Conservation (phyloP, 2,797 vertebrate species). For the Sebastes hopkinsi region DNA sequence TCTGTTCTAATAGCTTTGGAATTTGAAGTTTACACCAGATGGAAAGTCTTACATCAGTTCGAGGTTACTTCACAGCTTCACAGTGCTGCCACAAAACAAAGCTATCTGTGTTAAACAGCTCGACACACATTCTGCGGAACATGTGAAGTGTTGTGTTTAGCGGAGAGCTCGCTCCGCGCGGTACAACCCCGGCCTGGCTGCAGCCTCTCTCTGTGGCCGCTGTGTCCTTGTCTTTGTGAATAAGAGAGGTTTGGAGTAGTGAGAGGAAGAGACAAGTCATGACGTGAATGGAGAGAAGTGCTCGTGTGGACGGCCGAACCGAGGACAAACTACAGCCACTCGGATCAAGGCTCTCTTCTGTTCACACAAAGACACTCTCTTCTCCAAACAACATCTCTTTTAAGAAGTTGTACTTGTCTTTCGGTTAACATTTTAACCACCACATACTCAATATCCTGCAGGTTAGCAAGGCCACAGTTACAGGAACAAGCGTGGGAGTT, state of each 20-base stretch:
- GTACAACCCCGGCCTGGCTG: not conserved
- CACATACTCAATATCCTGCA: not conserved
- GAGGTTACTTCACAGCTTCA: not conserved
- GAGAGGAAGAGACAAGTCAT: slow-evolving; percentile 32
- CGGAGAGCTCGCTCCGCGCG: not conserved
- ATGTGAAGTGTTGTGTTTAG: not conserved
- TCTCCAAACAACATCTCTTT: not conserved
- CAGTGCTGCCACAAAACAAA: slow-evolving; percentile 16
- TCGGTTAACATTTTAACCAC: not conserved
- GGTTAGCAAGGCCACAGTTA: not conserved
- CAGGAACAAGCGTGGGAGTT: not conserved
- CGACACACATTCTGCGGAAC: not conserved
- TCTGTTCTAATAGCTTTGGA: not conserved
- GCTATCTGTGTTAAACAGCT: not conserved
- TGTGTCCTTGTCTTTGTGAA: slow-evolving; percentile 33
- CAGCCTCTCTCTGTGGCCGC: not conserved
- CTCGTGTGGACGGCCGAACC: not conserved
- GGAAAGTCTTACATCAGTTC: not conserved
- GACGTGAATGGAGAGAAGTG: slow-evolving; percentile 36
- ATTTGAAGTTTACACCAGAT: not conserved
- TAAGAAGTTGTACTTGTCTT: not conserved
- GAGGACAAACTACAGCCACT: slow-evolving; percentile 16
- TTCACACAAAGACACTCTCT: not conserved
- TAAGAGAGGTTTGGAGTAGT: slow-evolving; percentile 2
- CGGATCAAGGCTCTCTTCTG: not conserved